A percentile compares a stretch with the other conserved stretches of the same genome.
phyloP scores from a whole-genome alignment of 1,140 invertebrate species.

The Hydropsyche tenuis region DNA sequence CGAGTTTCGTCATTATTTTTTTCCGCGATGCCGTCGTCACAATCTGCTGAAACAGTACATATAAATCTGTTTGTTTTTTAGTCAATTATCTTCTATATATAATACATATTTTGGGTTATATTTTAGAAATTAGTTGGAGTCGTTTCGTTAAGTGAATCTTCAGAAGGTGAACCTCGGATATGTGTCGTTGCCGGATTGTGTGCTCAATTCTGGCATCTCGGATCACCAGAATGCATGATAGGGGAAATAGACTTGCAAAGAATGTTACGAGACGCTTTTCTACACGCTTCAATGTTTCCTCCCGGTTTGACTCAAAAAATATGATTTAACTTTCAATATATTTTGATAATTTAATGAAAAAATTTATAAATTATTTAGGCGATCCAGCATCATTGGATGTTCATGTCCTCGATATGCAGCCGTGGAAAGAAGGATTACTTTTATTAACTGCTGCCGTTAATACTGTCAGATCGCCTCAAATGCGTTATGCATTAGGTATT shows the following conservation, averaged over 20 bases:
- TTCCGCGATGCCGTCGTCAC: conserved; percentile 75
- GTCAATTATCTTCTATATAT: background rate
- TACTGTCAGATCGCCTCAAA: conserved; percentile 66
- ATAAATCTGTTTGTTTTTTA: too few species aligned
- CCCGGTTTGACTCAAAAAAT: conserved; percentile 35
- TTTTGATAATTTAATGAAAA: background rate
- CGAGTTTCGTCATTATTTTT: conserved; percentile 88
- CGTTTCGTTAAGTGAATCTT: conserved; percentile 46
- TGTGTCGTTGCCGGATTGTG: conserved; percentile 46
- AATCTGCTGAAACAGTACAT: conserved; percentile 82
- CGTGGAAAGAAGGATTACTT: conserved; percentile 70
- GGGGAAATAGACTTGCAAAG: conserved; percentile 45
- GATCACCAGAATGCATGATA: conserved; percentile 35
- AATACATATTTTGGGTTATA: background rate
- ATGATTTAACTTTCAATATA: conserved; percentile 19
- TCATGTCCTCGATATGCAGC: conserved; percentile 57
- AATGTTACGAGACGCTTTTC: conserved; percentile 43
- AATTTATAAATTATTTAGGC: conserved; percentile 49
- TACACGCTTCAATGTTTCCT: conserved; percentile 42
- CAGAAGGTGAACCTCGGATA: conserved; percentile 32
- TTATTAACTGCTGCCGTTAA: conserved; percentile 77
- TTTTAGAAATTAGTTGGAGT: conserved; percentile 70
- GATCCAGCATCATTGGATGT: conserved; percentile 72
- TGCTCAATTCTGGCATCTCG: conserved; percentile 46
- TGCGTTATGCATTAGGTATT: conserved; percentile 74